Conservation (phyloP, 2,888 invertebrate genomes). For the Scaptomyza tumidula region DNA sequence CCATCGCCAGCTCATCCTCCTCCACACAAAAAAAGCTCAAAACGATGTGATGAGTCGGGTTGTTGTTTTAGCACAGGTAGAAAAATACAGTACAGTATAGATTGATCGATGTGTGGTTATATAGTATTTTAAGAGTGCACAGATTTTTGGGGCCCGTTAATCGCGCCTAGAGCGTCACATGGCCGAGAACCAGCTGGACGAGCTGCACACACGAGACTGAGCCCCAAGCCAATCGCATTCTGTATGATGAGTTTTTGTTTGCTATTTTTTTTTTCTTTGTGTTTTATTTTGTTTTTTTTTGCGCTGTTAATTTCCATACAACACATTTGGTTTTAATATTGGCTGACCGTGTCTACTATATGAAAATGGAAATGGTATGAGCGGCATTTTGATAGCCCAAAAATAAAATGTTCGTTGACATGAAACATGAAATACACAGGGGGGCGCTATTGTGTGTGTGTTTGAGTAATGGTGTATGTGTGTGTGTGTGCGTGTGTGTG, state of each 20-base stretch:
- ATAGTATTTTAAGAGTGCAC: constrained; percentile 19
- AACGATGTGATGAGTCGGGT: constrained; percentile 2
- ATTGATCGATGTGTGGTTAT: background rate
- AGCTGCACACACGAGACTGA: constrained; percentile 73
- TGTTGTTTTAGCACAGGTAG: constrained; percentile 32
- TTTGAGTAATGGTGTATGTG: background rate
- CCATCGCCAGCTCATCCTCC: constrained; percentile 32
- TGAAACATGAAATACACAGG: constrained; percentile 44
- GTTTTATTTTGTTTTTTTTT: constrained; percentile 7
- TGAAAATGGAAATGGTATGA: constrained; percentile 37
- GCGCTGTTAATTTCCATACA: constrained; percentile 44
- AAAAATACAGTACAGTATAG: constrained; percentile 3
- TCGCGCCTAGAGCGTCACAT: constrained; percentile 46
- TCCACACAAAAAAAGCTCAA: background rate
- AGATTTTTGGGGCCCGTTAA: constrained; percentile 29
- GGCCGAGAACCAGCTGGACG: constrained; percentile 57
- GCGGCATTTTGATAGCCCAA: constrained; percentile 60
- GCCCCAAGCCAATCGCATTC: constrained; percentile 55
- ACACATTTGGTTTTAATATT: constrained; percentile 56
- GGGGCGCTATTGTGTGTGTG: constrained; percentile 10
- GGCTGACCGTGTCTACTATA: constrained; percentile 42
- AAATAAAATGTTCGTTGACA: constrained; percentile 62
- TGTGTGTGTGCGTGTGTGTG: constrained; percentile 24
- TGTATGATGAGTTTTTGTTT: constrained; percentile 55
- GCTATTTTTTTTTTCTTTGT: constrained; percentile 29